Conservation (phyloP, 92 coral and sea anemone genomes). For the Bergia puertoricense region DNA sequence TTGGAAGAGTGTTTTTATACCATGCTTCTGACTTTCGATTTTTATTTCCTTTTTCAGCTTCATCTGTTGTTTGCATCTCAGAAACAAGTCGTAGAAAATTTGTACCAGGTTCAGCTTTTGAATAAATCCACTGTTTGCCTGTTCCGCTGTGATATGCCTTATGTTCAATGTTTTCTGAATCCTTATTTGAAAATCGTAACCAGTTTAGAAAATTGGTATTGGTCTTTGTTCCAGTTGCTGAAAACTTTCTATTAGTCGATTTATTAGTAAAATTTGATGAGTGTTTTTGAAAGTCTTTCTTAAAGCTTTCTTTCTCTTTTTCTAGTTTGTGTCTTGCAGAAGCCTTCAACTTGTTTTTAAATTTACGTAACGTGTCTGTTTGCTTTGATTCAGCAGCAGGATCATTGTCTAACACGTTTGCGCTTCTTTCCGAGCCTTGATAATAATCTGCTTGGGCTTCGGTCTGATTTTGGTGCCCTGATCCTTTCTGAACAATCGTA, state of each 20-base stretch:
- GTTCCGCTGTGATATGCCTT: background rate
- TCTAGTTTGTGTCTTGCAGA: background rate
- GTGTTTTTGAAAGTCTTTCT: background rate
- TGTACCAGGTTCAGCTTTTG: background rate
- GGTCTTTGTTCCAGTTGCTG: background rate
- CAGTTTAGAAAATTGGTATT: background rate
- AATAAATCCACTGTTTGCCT: background rate
- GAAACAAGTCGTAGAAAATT: conserved; percentile 8
- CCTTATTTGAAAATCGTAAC: background rate
- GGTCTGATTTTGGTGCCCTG: background rate
- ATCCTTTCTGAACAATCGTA: background rate
- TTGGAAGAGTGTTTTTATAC: background rate
- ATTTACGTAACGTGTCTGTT: background rate
- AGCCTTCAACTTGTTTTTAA: background rate
- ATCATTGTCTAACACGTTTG: background rate
- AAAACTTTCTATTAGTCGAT: background rate
- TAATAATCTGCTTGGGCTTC: background rate
- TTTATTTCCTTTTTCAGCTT: background rate
- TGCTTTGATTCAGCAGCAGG: background rate
- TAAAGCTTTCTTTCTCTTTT: background rate
- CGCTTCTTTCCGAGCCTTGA: background rate
- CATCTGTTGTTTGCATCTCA: background rate
- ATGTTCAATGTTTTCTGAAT: background rate
- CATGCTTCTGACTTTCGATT: background rate
- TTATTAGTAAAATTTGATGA: background rate